Evolutionary conservation across 2,113 vertebrate species (phyloP).

Genomic region (Corythoichthys intestinalis): DNA sequence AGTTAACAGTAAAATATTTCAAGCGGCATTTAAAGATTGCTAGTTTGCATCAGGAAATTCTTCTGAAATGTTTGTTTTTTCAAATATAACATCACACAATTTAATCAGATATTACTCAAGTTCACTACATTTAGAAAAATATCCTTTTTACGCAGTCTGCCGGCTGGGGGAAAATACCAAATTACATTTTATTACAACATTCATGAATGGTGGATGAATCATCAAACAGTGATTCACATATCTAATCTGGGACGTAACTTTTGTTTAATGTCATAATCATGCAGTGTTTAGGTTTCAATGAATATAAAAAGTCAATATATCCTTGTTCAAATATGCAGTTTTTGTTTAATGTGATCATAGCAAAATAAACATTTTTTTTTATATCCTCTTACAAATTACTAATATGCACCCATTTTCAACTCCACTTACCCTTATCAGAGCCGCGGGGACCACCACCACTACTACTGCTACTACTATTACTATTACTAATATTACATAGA

Average conservation of each 20-base stretch:
- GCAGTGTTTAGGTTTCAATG: background rate
- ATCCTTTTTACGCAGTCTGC: background rate
- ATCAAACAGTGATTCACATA: background rate
- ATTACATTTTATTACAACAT: background rate
- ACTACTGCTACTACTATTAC: too few species aligned
- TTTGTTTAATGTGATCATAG: too few species aligned
- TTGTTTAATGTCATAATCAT: background rate
- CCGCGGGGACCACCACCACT: too few species aligned
- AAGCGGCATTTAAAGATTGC: background rate
- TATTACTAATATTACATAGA: too few species aligned
- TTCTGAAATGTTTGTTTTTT: background rate
- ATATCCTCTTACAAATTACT: too few species aligned
- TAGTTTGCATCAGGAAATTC: background rate
- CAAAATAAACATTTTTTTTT: too few species aligned
- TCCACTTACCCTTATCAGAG: too few species aligned
- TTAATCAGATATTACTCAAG: background rate
- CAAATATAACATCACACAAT: background rate
- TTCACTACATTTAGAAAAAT: background rate
- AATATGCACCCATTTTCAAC: too few species aligned
- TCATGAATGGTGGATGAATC: background rate
- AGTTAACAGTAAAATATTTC: background rate
- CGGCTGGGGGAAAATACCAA: background rate
- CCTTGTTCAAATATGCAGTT: background rate
- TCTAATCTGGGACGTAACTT: background rate
- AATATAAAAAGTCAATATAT: background rate